Base-by-base conservation (phyloP, 2,888 invertebrate genomes). In the Temnothorax unifasciatus region DNA sequence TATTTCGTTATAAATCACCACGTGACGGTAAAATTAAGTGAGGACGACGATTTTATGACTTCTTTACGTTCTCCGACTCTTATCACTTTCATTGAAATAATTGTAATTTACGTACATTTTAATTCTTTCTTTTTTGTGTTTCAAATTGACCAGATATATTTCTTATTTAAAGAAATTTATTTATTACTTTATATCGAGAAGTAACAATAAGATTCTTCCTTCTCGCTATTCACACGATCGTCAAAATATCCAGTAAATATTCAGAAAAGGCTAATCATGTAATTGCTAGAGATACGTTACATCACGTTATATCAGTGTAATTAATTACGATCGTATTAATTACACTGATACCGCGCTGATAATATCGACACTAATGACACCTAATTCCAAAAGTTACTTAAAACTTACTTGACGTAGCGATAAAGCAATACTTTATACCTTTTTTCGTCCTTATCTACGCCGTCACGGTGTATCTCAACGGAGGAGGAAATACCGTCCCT, bases 1-100 rank as follows among this genome's bases (percentile, higher is more conserved):
- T 21, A 54, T 82, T 88, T 52, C 41, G 54, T 41, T 61, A 69
- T 77, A 87, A 87, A 75, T 77, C 84, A 76, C 68, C 50, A 41
- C 34, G 18, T 25, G 47, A 38, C 38, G 38, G 47, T 68, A 21
- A 69, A 79, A 47, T 81, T 81, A 50, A 81, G 25, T 34, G 57
- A 34, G 18, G 13, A 61, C 13, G 79, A 79, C 79, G 13, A 71
- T 61, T 81, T 71, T 81, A 61, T 59, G 69, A 25, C 50, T 69
- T 38, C 50, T 79, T 79, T 38, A 34, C 47, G 44, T 25, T 41
- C 38, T n/a, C 41, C 13, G 54, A 29, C 2, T 66, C 6, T 54
- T 29, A 8, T 76, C 38, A 4, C 15, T 57, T 44, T 54, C 52
- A 15, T 21, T 52, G 11, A 9, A 18, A 8, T 52, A 47, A 38